Conservation (phyloP, 2,888 invertebrate species). For the Cerastis leucographa region DNA sequence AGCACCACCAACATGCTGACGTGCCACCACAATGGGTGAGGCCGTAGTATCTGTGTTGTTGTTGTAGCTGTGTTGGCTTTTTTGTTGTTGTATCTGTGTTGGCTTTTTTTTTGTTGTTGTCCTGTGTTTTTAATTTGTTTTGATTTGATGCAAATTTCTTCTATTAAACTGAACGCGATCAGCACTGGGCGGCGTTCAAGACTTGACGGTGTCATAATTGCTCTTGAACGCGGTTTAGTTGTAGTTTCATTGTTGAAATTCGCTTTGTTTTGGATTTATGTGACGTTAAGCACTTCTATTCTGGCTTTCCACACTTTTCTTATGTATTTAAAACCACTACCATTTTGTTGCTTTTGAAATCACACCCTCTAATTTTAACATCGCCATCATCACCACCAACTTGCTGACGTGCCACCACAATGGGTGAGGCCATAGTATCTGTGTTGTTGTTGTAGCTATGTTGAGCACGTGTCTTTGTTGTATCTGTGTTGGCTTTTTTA, state of each 20-base stretch:
- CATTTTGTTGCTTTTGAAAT: background rate
- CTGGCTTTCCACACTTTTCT: background rate
- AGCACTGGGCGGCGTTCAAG: background rate
- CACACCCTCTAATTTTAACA: background rate
- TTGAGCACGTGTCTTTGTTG: background rate
- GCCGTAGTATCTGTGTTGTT: conserved; percentile 34
- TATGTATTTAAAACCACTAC: background rate
- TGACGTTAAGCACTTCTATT: background rate
- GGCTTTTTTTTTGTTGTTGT: conserved; percentile 24
- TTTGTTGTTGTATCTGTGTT: conserved; percentile 11
- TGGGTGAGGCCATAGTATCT: background rate
- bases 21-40: conserved; percentile 87
- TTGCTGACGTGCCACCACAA: background rate
- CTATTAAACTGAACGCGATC: background rate
- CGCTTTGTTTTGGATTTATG: background rate
- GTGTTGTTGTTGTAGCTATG: background rate
- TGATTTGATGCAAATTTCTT: background rate
- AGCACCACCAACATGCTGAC: conserved; percentile 89
- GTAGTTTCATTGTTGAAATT: background rate
- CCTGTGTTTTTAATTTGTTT: background rate
- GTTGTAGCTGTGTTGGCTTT: conserved; percentile 16
- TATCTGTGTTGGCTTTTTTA: background rate
- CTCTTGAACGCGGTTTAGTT: background rate
- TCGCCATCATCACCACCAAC: background rate
- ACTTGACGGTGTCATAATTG: background rate